Evolutionary conservation across 2,888 invertebrate species (phyloP), one percentile per base, ranked within the genome.

Genomic region (Hylaea fasciaria): DNA sequence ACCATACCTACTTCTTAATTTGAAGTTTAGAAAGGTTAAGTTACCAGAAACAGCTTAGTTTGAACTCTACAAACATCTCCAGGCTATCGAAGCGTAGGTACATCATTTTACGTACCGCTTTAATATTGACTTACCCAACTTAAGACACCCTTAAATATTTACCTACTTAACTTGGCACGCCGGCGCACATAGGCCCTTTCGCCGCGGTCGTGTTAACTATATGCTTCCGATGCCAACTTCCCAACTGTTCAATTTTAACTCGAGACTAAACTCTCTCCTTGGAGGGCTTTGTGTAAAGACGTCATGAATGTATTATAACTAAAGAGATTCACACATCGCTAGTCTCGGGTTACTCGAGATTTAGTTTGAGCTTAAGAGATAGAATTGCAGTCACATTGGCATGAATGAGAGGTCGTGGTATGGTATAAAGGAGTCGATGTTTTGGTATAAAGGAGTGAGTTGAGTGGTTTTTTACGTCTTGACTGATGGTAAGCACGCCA

Each of bases 221-320:
- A 57, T 32, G 14, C 29, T 44, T 14, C 52, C 17, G 32, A 43
- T 13, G 17, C 22, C 22, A 50, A 46, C 44, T 50, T 50, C 46
- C 37, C 9, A 16, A 35, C 43, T 17, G 45, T 17, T 52, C 60
- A 52, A 55, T 52, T 61, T 53, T 56, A 61, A 64, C 49, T 51
- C 35, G 35, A 35, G 32, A 37, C 4, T 49, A 52, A 60, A 54
- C 49, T 60, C 39, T 13, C 51, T 49, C 45, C 47, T 57, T 48
- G 56, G 16, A 49, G 37, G 45, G 57, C 62, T 64, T 53, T 43
- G 47, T 45, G 9, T 35, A 22, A 9, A 56, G 48, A 59, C 55
- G 29, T 64, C 49, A 50, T 54, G 57, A 64, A 64, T 58, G 44
- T 52, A 57, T 65, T 52, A 62, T 56, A 57, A 55, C 55, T 41